Evolutionary conservation across 2,888 invertebrate species (phyloP).

Genomic region (Erebia epiphron): DNA sequence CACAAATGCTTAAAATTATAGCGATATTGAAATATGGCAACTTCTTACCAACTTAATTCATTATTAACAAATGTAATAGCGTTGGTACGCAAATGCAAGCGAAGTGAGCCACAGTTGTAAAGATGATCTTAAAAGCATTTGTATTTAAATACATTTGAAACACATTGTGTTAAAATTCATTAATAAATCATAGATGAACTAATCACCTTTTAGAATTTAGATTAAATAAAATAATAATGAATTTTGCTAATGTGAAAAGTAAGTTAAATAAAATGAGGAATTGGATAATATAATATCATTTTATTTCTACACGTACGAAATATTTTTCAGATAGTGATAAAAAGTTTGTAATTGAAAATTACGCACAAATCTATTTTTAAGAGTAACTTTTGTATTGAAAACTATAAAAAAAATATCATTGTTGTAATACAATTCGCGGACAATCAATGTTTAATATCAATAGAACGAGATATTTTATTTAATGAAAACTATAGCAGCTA

Average conservation of each 20-base stretch:
- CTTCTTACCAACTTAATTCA: not conserved
- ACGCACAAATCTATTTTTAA: conserved; percentile 20
- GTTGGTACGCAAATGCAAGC: not conserved
- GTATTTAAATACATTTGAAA: not conserved
- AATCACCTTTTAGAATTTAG: no score
- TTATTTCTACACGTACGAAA: not conserved
- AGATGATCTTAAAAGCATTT: not conserved
- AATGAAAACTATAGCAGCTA: not conserved
- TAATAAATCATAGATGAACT: no score
- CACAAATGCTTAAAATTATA: not conserved
- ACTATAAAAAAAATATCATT: not conserved
- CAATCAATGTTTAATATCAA: no score
- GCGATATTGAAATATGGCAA: not conserved
- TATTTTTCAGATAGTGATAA: not conserved
- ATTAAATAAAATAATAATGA: no score
- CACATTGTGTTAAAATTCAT: no score
- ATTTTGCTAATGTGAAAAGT: not conserved
- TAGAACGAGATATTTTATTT: not conserved
- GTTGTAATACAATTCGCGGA: not conserved
- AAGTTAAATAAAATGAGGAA: not conserved
- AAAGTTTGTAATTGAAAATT: conserved; percentile 1
- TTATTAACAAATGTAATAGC: no score
- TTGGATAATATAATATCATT: not conserved
- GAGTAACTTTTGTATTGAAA: not conserved
- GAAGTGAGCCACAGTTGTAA: not conserved